Evolutionary conservation across 2,113 vertebrate genomes (phyloP), one percentile per base, ranked within the genome.

Genomic region (Lethenteron reissneri): DNA sequence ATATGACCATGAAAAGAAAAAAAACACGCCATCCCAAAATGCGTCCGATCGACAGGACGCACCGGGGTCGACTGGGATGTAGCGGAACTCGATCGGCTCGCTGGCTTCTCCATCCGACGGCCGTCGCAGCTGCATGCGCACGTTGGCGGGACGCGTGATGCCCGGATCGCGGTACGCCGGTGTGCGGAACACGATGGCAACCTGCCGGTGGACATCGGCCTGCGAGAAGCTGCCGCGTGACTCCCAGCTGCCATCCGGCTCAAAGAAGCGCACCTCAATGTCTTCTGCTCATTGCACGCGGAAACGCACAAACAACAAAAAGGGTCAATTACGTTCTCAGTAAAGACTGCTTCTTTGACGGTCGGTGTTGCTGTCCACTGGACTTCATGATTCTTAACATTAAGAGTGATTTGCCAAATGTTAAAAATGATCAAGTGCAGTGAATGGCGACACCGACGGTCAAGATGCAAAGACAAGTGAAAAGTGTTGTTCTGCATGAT

Each of bases 71-170:
- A 94, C 87, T 0, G 94, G 94, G 41, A 96, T 83, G 73, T 91
- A 99, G 80, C 90, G 80, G 79, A 95, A 99, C 72, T 95, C 89
- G 90, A 99, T 91, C 0, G 89, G 78, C 60, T 97, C 89, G 6
- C 92, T 97, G 80, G 97, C 92, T 84, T 99, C 92, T 80, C 94
- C 90, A 78, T 99, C 94, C 0, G 92, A 92, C n/a, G 92, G 94
- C 57, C 94, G 84, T 13, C 91, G 82, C 58, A 99, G 76, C 79
- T 99, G 94, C 94, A 99, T 96, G 76, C 86, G 89, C 71, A 97
- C 90, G 0, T 83, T 88, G 70, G 90, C 75, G 0, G 89, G 87
- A 69, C 88, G 85, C 0, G 79, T 77, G 72, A 94, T 88, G 58
- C 82, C 81, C 76, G 87, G 83, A 76, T 81, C 83, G 70, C 82